Conservation (phyloP, 1,140 invertebrate species). For the Armadillidium nasatum region DNA sequence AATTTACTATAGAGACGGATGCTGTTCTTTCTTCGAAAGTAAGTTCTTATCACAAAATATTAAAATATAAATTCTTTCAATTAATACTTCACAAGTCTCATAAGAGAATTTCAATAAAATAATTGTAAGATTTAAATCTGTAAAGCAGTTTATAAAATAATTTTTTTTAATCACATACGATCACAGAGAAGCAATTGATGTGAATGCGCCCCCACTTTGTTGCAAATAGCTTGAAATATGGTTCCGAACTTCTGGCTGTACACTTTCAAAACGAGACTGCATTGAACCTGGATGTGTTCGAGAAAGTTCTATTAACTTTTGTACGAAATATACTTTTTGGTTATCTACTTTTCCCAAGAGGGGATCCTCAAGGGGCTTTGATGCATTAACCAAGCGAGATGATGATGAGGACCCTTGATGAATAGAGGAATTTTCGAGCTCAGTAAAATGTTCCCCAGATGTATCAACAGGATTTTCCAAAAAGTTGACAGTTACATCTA, state of each 20-base stretch:
- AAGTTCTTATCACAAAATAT: too few species aligned
- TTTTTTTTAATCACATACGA: too few species aligned
- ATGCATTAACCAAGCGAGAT: constrained; percentile 81
- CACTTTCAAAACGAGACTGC: constrained; percentile 21
- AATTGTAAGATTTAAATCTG: too few species aligned
- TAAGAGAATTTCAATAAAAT: too few species aligned
- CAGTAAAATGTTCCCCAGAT: constrained; percentile 81
- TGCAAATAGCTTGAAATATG: not conserved
- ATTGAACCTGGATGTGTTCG: constrained; percentile 60
- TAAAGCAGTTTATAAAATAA: too few species aligned
- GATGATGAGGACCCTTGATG: constrained; percentile 87
- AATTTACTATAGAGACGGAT: too few species aligned
- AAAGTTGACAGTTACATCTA: constrained; percentile 68
- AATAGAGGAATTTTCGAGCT: constrained; percentile 75
- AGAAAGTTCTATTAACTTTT: constrained; percentile 62
- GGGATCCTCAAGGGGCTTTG: constrained; percentile 67
- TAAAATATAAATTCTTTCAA: too few species aligned
- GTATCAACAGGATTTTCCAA: too few species aligned
- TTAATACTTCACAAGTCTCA: too few species aligned
- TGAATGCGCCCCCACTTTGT: not conserved
- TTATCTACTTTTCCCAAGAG: constrained; percentile 59
- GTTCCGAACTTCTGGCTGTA: constrained; percentile 17
- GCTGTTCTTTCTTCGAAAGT: too few species aligned
- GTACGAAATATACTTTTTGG: constrained; percentile 53
- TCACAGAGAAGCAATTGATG: not conserved